Conservation (phyloP, 2,797 vertebrate species). For the Liparis tanakae region DNA sequence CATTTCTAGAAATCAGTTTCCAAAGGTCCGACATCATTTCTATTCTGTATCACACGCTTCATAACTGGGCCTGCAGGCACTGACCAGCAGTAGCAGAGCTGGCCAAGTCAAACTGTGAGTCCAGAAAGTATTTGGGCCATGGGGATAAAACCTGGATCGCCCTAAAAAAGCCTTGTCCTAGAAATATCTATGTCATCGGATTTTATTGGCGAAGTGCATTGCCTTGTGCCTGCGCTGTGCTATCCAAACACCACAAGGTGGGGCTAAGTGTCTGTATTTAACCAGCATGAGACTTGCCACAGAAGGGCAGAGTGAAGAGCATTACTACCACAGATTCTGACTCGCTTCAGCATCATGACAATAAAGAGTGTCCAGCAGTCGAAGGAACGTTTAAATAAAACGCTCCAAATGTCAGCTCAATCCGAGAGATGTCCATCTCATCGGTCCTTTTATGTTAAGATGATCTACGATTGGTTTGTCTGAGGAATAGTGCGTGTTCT, state of each 20-base stretch:
- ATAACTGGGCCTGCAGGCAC: not conserved
- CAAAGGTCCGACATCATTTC: conserved; percentile 15
- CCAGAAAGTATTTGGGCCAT: conserved; percentile 46
- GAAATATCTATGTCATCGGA: conserved; percentile 64
- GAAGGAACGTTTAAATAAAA: conserved; percentile 15
- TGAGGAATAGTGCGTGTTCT: not conserved
- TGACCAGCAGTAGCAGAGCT: conserved; percentile 48
- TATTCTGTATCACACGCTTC: not conserved
- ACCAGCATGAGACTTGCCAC: not conserved
- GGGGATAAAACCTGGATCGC: conserved; percentile 65
- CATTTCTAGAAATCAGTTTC: not conserved
- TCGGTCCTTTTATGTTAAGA: not conserved
- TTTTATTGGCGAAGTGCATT: conserved; percentile 33
- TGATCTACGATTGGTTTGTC: not conserved
- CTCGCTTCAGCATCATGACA: not conserved
- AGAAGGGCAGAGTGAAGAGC: not conserved
- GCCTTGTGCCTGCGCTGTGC: conserved; percentile 14
- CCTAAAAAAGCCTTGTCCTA: conserved; percentile 67
- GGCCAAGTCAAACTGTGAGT: conserved; percentile 59
- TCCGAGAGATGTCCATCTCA: not conserved
- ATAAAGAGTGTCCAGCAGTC: not conserved
- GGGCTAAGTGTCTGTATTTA: conserved; percentile 37
- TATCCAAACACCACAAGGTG: conserved; percentile 64
- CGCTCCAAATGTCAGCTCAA: conserved; percentile 5
- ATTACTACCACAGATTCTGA: not conserved